These are phyloP conservation scores for Morpho achilles DNA, from an alignment of 2,888 invertebrate species.

Conservation along the genomic window DNA sequence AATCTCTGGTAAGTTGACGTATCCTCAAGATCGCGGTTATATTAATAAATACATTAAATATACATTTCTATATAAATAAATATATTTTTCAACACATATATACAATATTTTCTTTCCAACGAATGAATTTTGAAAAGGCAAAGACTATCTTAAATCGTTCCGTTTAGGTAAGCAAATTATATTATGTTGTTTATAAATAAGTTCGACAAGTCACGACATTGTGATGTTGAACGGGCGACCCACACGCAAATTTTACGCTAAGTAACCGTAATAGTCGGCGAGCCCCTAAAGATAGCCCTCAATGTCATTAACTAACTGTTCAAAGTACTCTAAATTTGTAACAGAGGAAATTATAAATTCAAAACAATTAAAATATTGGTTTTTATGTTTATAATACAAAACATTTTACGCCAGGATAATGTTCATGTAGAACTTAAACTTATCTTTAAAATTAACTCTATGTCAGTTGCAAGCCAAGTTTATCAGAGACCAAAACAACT, in stretches of 20 bases:
- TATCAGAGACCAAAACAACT: conserved; percentile 19
- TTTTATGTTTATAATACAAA: too few species aligned
- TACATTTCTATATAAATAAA: too few species aligned
- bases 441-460: not conserved
- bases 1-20: too few species aligned
- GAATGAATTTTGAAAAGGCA: conserved; percentile 1
- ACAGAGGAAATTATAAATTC: conserved; percentile 3
- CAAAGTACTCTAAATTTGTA: conserved; percentile 11
- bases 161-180: conserved; percentile 39
- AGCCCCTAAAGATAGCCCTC: conserved; percentile 34
- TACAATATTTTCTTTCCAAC: not conserved
- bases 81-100: too few species aligned
- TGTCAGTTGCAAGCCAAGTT: conserved; percentile 29
- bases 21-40: too few species aligned
- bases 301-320: conserved; percentile 15
- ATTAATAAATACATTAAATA: too few species aligned
- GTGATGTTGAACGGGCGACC: conserved; percentile 46
- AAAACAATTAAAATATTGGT: too few species aligned
- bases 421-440: too few species aligned
- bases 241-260: conserved; percentile 62
- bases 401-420: too few species aligned
- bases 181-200: conserved; percentile 51
- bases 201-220: conserved; percentile 61
- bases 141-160: conserved; percentile 11
- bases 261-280: conserved; percentile 36